Evolutionary conservation across 2,113 vertebrate genomes (phyloP).

Genomic region (Helogale parvula): DNA sequence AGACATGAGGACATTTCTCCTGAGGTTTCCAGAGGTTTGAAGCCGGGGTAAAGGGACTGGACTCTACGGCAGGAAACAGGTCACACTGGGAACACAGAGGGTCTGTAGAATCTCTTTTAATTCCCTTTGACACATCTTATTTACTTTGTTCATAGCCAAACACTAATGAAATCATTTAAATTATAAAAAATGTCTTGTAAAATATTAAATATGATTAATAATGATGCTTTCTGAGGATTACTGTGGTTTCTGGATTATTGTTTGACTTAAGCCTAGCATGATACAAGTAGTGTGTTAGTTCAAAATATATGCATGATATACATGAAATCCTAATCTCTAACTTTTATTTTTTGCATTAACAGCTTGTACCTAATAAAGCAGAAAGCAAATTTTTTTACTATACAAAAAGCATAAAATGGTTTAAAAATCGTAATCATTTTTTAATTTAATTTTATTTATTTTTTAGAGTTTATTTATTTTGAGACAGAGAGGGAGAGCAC

Average conservation of each 20-base stretch:
- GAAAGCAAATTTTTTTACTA: background rate
- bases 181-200: background rate
- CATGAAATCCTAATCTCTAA: background rate
- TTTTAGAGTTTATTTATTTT: too few species aligned
- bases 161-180: background rate
- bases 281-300: background rate
- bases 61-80: background rate
- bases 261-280: background rate
- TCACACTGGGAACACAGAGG: fast-evolving
- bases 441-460: too few species aligned
- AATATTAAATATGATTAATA: background rate
- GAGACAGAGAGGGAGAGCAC: too few species aligned
- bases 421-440: background rate
- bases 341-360: background rate
- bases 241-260: background rate
- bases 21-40: background rate
- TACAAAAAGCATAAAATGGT: background rate
- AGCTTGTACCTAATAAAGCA: background rate
- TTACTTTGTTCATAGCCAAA: background rate
- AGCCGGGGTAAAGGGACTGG: background rate
- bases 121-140: background rate
- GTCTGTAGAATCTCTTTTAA: background rate
- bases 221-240: background rate
- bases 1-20: background rate
- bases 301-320: background rate